Base-by-base conservation (phyloP, 2,888 invertebrate genomes). In the Cheilosia grossa region DNA sequence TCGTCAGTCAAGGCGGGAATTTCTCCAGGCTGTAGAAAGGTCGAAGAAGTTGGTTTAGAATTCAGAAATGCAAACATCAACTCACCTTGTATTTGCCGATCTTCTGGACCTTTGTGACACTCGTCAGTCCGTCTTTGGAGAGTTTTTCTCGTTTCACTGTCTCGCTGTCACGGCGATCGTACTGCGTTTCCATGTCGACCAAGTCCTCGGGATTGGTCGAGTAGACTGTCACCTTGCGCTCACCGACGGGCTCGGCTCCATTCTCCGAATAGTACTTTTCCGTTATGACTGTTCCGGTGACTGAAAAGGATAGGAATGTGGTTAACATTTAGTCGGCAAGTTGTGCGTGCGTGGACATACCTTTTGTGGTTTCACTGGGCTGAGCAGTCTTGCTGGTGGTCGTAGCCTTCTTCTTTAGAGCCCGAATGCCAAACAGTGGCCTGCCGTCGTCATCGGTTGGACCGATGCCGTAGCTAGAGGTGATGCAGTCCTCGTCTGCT, bases 391-490 rank as follows among this genome's bases (percentile, higher is more conserved):
- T 85, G 54, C 44, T 67, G 37, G 82, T 64, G 49, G 82, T 63
- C 49, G 88, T 81, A 58, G 88, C 87, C 89, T 94, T 93, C 78
- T 93, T 93, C 87, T 94, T 93, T 79, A 97, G 93, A 74, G 97
- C 96, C 89, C 94, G 94, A 88, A 97, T 94, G 70, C 97, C 97
- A 92, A 97, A 97, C 75, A 97, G 93, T 24, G 96, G 96, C 75
- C 94, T 93, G 13, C 97, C 96, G 88, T 96, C 94, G 87, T 96
- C 96, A 90, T 97, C 97, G 2, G 95, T 94, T 30, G 97, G 97
- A 0, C 97, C 97, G 1, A 96, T 95, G 1, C 96, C 96, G 90
- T 97, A 97, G 90, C 96, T 95, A 1, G 96, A 96, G 3, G 95
- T 96, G 78, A 97, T 95, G 33, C 94, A 94, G 90, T 96, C 95